Conservation (phyloP, 2,113 vertebrate species). For the Podarcis raffonei region DNA sequence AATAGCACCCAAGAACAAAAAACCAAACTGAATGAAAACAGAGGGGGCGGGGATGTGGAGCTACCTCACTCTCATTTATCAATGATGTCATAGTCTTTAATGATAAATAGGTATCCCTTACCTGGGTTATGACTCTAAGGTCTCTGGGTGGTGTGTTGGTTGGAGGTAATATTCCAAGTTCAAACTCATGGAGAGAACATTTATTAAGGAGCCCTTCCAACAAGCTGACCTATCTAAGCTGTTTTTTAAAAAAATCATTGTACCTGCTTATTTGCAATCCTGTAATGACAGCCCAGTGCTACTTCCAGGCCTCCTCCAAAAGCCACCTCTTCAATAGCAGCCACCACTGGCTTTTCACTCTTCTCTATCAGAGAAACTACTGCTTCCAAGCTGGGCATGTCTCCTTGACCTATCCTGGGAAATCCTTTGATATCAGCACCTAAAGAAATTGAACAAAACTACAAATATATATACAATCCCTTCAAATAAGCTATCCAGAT, state of each 20-base stretch:
- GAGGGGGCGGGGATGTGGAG: too few relatives aligned
- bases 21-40: background rate
- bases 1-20: background rate
- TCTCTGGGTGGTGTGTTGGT: background rate
- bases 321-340: constrained; percentile 88
- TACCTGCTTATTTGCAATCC: constrained; percentile 86
- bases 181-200: background rate
- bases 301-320: constrained; percentile 92
- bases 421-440: constrained; percentile 89
- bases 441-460: constrained; percentile 50
- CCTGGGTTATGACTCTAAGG: too few relatives aligned
- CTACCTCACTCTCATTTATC: too few relatives aligned
- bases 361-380: constrained; percentile 82
- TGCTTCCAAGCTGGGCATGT: constrained; percentile 39
- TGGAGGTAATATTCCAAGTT: background rate
- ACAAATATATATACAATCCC: background rate
- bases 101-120: too few relatives aligned
- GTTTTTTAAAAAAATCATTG: background rate
- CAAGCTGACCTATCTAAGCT: fast-evolving
- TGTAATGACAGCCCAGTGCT: constrained; percentile 91
- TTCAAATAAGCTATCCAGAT: background rate
- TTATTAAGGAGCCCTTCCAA: background rate
- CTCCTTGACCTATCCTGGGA: background rate
- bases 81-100: too few relatives aligned
- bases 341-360: constrained; percentile 86